A percentile compares a stretch with the other conserved stretches of the same genome.
Conservation (phyloP, 1,140 invertebrate species). For the Heterodera schachtii region DNA sequence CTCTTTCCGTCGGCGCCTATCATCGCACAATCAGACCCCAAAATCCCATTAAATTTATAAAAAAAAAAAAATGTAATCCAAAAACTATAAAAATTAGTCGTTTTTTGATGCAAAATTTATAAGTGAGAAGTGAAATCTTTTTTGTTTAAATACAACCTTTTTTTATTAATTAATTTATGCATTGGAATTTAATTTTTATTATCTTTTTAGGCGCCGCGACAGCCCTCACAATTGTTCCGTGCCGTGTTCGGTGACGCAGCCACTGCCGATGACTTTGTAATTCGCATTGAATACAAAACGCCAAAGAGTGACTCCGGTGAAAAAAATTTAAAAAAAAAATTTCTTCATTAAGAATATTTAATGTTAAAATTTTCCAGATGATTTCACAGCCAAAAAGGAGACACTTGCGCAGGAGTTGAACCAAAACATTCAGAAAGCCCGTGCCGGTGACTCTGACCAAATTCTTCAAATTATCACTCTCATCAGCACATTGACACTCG, state of each 20-base stretch:
- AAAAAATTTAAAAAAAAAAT: background rate
- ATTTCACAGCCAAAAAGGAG: background rate
- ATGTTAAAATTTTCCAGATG: background rate
- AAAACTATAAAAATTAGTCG: no score
- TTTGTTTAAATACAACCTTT: no score
- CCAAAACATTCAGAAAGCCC: background rate
- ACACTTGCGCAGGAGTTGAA: background rate
- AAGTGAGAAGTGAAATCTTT: no score
- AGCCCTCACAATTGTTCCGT: conserved; percentile 14
- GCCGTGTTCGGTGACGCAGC: conserved; percentile 17
- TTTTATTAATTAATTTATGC: no score
- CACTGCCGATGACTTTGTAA: conserved; percentile 16
- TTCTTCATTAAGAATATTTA: no score
- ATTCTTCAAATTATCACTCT: conserved; percentile 9
- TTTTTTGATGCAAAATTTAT: no score
- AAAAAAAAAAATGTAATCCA: no score
- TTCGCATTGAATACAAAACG: conserved; percentile 3
- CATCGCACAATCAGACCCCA: no score
- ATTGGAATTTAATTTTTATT: no score
- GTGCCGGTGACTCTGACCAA: background rate
- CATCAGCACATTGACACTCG: background rate
- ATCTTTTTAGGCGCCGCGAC: background rate
- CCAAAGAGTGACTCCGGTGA: conserved; percentile 2
- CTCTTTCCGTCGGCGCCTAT: no score
- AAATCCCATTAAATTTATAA: no score